Base-by-base conservation (phyloP, 2,888 invertebrate species). In the Spicauda simplicius region DNA sequence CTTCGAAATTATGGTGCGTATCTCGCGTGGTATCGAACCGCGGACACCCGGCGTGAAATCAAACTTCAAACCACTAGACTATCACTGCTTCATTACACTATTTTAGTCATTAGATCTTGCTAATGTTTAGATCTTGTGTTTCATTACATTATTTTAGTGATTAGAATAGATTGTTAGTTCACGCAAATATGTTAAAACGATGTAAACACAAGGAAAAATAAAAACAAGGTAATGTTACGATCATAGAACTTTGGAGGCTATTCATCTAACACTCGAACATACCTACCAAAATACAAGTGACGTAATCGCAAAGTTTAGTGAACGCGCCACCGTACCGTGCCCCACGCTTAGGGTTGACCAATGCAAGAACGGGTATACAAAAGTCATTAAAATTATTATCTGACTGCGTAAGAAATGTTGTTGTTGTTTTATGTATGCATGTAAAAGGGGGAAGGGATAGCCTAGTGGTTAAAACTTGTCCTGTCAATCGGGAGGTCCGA, bases 231-330 rank as follows among this genome's bases (percentile, higher is more conserved):
- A 70, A 82, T 85, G 78, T 82, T 80, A 75, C 80, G 84, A 84
- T 81, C 82, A 75, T 83, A 80, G 84, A 86, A 86, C 84, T 84
- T 81, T 80, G 79, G 77, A 87, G 85, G 84, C 83, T 84, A 84
- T 86, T 86, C 84, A 86, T 87, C 84, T 82, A 79, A 41, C 33
- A 33, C 41, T 48, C 50, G 81, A 79, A 77, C 75, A 54, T 70
- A 65, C 63, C 78, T 77, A 81, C 82, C 79, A 82, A 88, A 88
- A 88, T 84, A 87, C 71, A 76, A 81, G 80, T 91, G 90, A 91
- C 88, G 90, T 87, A 91, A 91, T 84, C 76, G 73, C 80, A 90
- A 87, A 91, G 91, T 91, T 90, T 91, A 91, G 89, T 91, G 91
- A 92, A 91, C 92, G 91, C 82, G 71, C 82, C 77, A 50, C 65